A percentile compares a stretch with the other conserved stretches of the same genome.
phyloP scores from a whole-genome alignment of 92 coral and sea anemone genomes.

The Porites evermanni region DNA sequence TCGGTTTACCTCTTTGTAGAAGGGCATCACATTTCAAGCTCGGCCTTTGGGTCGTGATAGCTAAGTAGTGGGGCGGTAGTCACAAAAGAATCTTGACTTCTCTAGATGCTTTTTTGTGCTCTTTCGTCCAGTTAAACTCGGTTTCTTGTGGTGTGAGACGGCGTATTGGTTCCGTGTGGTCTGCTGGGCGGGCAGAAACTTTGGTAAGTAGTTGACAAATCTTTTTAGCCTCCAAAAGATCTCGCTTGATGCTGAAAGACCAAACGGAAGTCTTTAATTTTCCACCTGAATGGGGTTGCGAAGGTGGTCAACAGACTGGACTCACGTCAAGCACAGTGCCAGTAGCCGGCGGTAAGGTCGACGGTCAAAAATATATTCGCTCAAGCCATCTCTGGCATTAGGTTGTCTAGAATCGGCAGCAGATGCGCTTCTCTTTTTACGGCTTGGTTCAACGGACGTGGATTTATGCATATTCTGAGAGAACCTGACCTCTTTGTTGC shows the following conservation, averaged over 20 bases:
- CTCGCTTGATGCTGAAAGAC: conserved; percentile 9
- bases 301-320: conserved; percentile 67
- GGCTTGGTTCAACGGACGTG: no score
- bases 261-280: conserved; percentile 1
- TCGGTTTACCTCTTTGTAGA: neutral
- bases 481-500: no score
- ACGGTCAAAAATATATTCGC: conserved; percentile 29
- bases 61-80: neutral
- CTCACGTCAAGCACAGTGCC: conserved; percentile 66
- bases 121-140: no score
- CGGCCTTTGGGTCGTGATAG: conserved; percentile 40
- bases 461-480: no score
- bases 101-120: conserved; percentile 38
- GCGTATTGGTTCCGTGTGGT: neutral
- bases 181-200: neutral
- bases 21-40: conserved; percentile 57
- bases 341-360: conserved; percentile 27
- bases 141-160: neutral
- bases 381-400: conserved; percentile 11
- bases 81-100: conserved; percentile 44
- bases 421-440: no score
- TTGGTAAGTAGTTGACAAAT: conserved; percentile 3
- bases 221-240: neutral
- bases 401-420: no score
- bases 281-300: conserved; percentile 65